Conservation (phyloP, 1,140 invertebrate species). For the Psix sp. region DNA sequence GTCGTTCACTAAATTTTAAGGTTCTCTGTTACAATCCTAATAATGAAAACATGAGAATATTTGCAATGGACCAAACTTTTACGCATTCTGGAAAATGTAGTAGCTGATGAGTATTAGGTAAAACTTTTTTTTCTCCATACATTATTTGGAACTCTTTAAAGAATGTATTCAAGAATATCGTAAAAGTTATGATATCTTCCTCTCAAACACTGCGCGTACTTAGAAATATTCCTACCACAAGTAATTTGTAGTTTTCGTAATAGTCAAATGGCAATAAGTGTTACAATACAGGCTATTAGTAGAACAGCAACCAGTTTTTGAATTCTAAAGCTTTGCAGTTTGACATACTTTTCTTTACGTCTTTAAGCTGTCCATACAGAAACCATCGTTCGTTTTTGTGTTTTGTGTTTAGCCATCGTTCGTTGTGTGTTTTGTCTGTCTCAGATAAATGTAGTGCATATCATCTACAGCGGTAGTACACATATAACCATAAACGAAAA, state of each 20-base stretch:
- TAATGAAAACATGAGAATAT: neutral
- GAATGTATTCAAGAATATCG: neutral
- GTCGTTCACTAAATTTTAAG: neutral
- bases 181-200: neutral
- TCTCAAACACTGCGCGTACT: conserved; percentile 18
- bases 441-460: conserved; percentile 35
- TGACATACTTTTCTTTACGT: neutral
- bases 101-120: neutral
- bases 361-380: neutral
- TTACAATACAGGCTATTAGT: conserved; percentile 43
- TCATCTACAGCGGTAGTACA: conserved; percentile 22
- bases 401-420: neutral
- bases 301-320: conserved; percentile 43
- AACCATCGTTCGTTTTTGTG: neutral
- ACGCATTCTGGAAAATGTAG: neutral
- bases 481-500: neutral
- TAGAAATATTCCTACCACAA: conserved; percentile 33
- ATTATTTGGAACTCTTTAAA: neutral
- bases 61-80: neutral
- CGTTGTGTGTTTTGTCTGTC: conserved; percentile 3
- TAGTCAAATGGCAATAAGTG: conserved; percentile 39
- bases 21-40: neutral
- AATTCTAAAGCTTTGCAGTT: conserved; percentile 61
- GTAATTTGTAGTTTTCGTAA: conserved; percentile 49
- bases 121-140: neutral